Percentiles rank a stretch among this genome's conserved stretches.
phyloP scores from a whole-genome alignment of 1,140 invertebrate species.

The Spodoptera litura region DNA sequence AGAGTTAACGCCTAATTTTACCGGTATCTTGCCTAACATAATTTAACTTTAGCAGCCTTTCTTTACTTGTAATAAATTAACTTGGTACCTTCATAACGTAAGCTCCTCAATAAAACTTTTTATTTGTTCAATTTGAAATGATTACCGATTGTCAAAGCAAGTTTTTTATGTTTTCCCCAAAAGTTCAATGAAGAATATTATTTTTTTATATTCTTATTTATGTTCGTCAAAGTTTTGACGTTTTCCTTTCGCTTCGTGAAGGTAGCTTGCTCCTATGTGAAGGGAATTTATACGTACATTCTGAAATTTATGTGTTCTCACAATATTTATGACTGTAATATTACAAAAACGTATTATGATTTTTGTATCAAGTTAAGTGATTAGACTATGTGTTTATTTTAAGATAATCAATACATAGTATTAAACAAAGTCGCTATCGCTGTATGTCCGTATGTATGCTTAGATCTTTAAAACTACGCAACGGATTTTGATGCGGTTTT shows the following conservation, averaged over 20 bases:
- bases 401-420: no score
- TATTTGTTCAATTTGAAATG: conserved; percentile 40
- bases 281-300: no score
- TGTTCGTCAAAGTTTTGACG: not conserved
- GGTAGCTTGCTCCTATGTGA: no score
- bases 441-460: no score
- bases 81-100: conserved; percentile 31
- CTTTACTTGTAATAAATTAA: conserved; percentile 47
- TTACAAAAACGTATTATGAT: no score
- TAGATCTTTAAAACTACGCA: no score
- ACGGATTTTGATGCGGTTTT: no score
- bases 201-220: not conserved
- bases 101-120: conserved; percentile 52
- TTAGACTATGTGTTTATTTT: no score
- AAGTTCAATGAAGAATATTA: not conserved
- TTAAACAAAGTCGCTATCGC: no score
- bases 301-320: no score
- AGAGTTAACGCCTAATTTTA: conserved; percentile 16
- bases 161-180: conserved; percentile 17
- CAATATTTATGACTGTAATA: no score
- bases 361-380: no score
- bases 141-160: conserved; percentile 38
- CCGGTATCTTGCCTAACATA: conserved; percentile 35
- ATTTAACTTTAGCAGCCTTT: conserved; percentile 51
- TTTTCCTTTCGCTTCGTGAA: not conserved